Percentiles rank a stretch among this genome's conserved stretches.
These are phyloP conservation scores for Poecilus cupreus DNA, from an alignment of 2,888 invertebrate species.

Conservation along the genomic window DNA sequence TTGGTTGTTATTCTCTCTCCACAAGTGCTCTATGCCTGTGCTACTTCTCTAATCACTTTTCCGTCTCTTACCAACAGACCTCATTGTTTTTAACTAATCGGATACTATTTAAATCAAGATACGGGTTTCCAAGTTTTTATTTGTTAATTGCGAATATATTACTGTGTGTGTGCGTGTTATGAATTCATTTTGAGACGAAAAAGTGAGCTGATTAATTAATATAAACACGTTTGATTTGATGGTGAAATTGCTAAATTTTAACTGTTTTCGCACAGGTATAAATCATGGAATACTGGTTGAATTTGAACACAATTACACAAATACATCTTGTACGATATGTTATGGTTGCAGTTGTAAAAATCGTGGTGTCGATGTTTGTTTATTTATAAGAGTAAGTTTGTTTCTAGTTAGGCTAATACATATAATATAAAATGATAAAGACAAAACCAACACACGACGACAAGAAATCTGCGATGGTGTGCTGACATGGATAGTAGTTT, in stretches of 20 bases:
- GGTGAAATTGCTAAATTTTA: background rate
- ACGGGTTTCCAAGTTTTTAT: conserved; percentile 12
- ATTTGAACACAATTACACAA: background rate
- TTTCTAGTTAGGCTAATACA: conserved; percentile 41
- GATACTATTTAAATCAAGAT: background rate
- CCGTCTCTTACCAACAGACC: background rate
- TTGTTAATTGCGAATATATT: background rate
- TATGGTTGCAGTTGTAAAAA: conserved; percentile 47
- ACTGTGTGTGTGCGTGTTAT: conserved; percentile 2
- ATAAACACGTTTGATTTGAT: background rate
- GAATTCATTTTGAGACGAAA: too few relatives aligned
- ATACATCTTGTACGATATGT: conserved; percentile 25
- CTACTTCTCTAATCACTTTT: background rate
- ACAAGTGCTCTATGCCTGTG: conserved; percentile 18
- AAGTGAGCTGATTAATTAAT: background rate
- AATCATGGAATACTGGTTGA: conserved; percentile 12
- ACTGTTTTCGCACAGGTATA: conserved; percentile 25
- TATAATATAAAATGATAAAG: conserved; percentile 14
- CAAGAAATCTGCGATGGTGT: conserved; percentile 43
- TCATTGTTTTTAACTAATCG: too few relatives aligned
- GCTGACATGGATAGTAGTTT: conserved; percentile 55
- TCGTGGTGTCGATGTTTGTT: conserved; percentile 49
- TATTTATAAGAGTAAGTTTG: conserved; percentile 48
- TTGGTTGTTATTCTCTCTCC: background rate
- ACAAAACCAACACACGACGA: conserved; percentile 44